Conservation (phyloP, 23 tunicate genomes). For the Styela plicata region DNA sequence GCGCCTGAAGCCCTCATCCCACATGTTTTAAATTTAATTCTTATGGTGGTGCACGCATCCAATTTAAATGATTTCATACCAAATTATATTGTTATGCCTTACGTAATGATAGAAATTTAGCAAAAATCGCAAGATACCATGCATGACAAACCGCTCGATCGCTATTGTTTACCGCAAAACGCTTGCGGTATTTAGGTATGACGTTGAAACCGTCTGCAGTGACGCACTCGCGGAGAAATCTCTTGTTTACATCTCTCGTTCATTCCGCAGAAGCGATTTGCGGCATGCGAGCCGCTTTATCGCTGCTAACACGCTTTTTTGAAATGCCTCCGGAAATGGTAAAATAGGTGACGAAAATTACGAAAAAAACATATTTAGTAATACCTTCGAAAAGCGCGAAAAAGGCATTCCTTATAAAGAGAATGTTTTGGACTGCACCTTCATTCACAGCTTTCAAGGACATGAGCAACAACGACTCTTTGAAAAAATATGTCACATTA, state of each 20-base stretch:
- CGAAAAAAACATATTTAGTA: no score
- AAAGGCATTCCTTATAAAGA: no score
- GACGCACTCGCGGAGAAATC: slow-evolving; percentile 48
- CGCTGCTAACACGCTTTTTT: no score
- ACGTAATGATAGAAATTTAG: background rate
- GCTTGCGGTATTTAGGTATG: background rate
- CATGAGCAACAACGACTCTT: no score
- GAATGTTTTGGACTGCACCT: no score
- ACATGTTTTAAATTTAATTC: background rate
- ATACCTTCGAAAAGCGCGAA: no score
- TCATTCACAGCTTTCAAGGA: no score
- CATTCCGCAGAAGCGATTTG: background rate
- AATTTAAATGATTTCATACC: background rate
- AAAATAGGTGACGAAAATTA: no score
- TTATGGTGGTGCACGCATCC: background rate
- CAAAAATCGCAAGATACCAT: background rate
- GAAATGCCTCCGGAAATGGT: no score
- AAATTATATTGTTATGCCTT: background rate
- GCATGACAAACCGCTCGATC: background rate
- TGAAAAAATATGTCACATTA: no score
- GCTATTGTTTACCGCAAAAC: slow-evolving; percentile 2
- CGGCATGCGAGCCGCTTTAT: background rate
- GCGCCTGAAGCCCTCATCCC: background rate
- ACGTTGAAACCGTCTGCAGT: slow-evolving; percentile 5
- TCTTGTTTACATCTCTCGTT: slow-evolving; percentile 8